Base-by-base conservation (phyloP, 2,888 invertebrate species). In the Mesorhabditis spiculigera region DNA sequence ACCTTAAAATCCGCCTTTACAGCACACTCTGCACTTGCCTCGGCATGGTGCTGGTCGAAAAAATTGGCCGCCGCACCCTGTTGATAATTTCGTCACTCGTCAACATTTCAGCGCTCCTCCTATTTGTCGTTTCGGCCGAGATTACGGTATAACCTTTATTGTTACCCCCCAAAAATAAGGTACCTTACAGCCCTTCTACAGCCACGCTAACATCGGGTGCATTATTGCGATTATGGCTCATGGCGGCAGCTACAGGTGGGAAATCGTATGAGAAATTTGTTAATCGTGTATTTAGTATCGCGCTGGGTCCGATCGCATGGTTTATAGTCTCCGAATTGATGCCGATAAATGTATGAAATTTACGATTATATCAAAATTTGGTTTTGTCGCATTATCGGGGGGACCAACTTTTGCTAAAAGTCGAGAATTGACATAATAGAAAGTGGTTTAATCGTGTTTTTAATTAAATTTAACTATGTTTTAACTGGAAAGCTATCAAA, bases 21-120 rank as follows among this genome's bases (percentile, higher is more conserved):
- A 81, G 81, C 69, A 76, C 82, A 0, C n/a, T 78, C 4, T 75
- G 79, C 6, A 82, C 82, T 6, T 65, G 81, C 4, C 64, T 71
- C 61, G 82, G 82, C 16, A 81, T 82, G 80, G 50, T 80, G 3
- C 58, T 78, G 13, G 79, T 82, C 4, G 81, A 82, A 69, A 72
- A 73, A 41, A 71, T 80, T 8, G 73, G 79, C 4, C 68, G 83
- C n/a, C 75, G 79, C 50, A 70, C 67, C 41, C 67, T 84, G 6
- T 73, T 84, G 45, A 70, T 84, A n/a, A 67, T 68, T 4, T 77
- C 77, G 6, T 77, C 80, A 16, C 10, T 67, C n/a, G 65, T 79
- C 41, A 84, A 84, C 66, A 66, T 81, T 0, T 5, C 66, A 4
- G 77, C 82, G 4, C 66, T 82, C n/a, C 45, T 76, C 0, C 68